A percentile compares a stretch with the other conserved stretches of the same genome.
phyloP scores from a whole-genome alignment of 2,888 invertebrate genomes.

The Hypercompe scribonia region DNA sequence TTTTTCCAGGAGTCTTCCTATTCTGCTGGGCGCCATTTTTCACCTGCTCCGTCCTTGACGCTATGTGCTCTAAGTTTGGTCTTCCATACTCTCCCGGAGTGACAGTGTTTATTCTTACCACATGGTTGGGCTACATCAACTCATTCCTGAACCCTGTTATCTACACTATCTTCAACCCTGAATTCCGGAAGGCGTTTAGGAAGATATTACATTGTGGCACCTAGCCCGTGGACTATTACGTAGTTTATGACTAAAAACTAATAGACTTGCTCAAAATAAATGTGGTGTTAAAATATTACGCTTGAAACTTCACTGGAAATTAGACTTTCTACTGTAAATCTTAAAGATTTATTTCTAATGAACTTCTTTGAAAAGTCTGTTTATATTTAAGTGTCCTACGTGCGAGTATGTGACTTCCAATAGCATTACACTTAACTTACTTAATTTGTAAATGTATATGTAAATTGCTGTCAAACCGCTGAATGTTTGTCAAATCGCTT shows the following conservation, averaged over 20 bases:
- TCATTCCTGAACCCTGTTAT: constrained; percentile 97
- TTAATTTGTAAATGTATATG: neutral
- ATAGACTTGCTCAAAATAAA: constrained; percentile 35
- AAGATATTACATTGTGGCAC: constrained; percentile 92
- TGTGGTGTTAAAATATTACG: constrained; percentile 22
- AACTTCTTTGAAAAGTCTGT: constrained; percentile 10
- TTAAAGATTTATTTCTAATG: constrained; percentile 8
- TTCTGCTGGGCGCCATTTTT: constrained; percentile 99
- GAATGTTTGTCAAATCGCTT: neutral
- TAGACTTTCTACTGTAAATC: constrained; percentile 6
- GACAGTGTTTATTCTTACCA: constrained; percentile 96
- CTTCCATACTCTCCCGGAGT: constrained; percentile 93
- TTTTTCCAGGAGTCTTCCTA: constrained; percentile 96
- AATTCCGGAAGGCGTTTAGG: constrained; percentile 99
- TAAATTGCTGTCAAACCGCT: constrained; percentile 10
- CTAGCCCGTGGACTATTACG: constrained; percentile 80
- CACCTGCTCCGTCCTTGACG: constrained; percentile 98
- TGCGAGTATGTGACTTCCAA: neutral
- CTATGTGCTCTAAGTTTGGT: constrained; percentile 95
- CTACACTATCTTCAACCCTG: constrained; percentile 98
- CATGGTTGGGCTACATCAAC: constrained; percentile 99
- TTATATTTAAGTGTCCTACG: neutral
- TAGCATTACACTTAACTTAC: neutral
- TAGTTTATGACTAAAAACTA: constrained; percentile 65
- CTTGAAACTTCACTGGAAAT: constrained; percentile 1